Base-by-base conservation (phyloP, 1,140 invertebrate genomes). In the Xylocopa sonorina region DNA sequence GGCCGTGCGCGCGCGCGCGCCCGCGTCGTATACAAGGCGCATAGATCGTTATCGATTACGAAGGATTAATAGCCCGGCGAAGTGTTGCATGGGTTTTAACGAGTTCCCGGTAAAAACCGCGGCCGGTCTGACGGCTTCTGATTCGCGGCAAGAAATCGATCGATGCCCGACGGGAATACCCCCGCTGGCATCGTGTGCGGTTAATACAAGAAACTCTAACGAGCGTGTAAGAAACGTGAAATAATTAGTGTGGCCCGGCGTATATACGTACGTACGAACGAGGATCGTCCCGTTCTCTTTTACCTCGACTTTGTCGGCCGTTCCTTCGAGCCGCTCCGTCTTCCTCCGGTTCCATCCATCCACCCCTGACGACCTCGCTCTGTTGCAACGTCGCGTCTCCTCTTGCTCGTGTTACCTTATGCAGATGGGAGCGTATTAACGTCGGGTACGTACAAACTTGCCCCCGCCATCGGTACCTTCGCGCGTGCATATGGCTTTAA, bases 241-340 rank as follows among this genome's bases (percentile, higher is more conserved):
- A 89, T 87, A 88, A 89, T 89, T 88, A 88, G 82, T 86, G 69
- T 76, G 78, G 77, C 68, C 80, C 64, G n/a, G n/a, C n/a, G n/a
- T n/a, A n/a, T n/a, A n/a, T n/a, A n/a, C n/a, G n/a, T n/a, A n/a
- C n/a, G n/a, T n/a, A n/a, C 53, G 62, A 73, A 73, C 71, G 34
- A 24, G 53, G n/a, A n/a, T 50, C 24, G 57, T n/a, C 38, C 63
- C 66, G 58, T 38, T 57, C 57, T 48, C 50, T 53, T 50, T 18
- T 32, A 75, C 74, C 58, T 34, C 51, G n/a, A n/a, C 58, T 34
- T 58, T 66, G 29, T 38, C 27, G 34, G 53, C 48, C 29, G 29
- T 63, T 69, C 72, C 46, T 55, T 38, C n/a, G n/a, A n/a, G 24
- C 48, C 18, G 27, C n/a, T 34, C 18, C 48, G 6, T 41, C 16